phyloP scores from a whole-genome alignment of 2,113 vertebrate species.

The Pterocles burchelli region DNA sequence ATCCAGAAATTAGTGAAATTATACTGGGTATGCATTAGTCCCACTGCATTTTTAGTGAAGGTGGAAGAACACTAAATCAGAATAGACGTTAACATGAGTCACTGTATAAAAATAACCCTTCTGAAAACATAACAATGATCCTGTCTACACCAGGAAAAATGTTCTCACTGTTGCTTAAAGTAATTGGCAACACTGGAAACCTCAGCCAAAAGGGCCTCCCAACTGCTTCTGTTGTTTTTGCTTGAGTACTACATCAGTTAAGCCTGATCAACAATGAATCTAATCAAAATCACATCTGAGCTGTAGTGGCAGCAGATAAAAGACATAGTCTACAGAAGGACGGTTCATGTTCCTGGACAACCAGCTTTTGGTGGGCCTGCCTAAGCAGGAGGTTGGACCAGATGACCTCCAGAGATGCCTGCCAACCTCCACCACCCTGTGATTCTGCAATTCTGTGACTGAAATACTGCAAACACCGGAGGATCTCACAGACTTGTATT shows the following conservation, averaged over 20 bases:
- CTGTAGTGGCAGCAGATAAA: not conserved
- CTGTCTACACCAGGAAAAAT: slow-evolving; percentile 53
- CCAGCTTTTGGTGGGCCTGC: not conserved
- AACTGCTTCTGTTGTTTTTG: slow-evolving; percentile 8
- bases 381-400: not conserved
- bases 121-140: slow-evolving; percentile 63
- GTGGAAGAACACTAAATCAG: slow-evolving; percentile 47
- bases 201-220: not conserved
- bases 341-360: not conserved
- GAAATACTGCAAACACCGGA: not conserved
- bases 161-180: slow-evolving; percentile 35
- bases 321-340: rapidly evolving
- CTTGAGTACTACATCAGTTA: not conserved
- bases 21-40: not conserved
- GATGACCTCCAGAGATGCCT: not conserved
- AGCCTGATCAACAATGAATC: not conserved
- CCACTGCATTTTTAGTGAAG: not conserved
- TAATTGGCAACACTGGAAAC: not conserved
- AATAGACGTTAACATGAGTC: slow-evolving; percentile 34
- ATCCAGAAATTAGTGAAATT: not conserved
- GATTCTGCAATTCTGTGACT: not conserved
- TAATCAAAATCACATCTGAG: not conserved
- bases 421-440: not conserved
- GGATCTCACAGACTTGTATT: not conserved
- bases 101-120: slow-evolving; percentile 49